A percentile compares a stretch with the other conserved stretches of the same genome.
Conservation (phyloP, 2,797 vertebrate genomes). For the Sciurus carolinensis region DNA sequence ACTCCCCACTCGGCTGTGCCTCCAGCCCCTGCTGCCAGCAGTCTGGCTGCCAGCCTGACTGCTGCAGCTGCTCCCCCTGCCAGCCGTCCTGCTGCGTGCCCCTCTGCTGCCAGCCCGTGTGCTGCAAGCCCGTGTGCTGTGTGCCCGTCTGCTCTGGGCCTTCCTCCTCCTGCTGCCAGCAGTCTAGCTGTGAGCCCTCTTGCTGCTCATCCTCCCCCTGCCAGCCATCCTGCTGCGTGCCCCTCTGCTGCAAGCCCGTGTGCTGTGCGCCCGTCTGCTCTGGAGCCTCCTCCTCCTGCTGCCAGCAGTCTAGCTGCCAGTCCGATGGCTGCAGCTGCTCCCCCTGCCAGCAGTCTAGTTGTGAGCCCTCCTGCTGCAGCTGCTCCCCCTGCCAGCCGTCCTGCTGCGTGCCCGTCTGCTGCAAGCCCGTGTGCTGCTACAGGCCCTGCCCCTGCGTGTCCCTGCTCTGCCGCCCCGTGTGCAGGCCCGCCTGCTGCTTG, state of each 20-base stretch:
- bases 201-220: too few species aligned
- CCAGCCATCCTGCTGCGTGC: too few species aligned
- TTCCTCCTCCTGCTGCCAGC: too few species aligned
- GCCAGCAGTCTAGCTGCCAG: neutral
- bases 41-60: too few species aligned
- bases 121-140: too few species aligned
- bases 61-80: neutral
- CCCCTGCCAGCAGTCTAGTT: neutral
- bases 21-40: too few species aligned
- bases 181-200: too few species aligned
- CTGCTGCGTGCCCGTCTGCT: neutral
- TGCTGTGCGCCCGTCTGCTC: neutral
- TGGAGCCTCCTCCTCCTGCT: neutral
- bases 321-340: too few species aligned
- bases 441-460: neutral
- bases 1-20: neutral
- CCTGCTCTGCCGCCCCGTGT: constrained; percentile 29
- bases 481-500: constrained; percentile 8
- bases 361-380: neutral
- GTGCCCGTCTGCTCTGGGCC: too few species aligned
- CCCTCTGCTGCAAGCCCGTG: neutral
- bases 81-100: neutral
- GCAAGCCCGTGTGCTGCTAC: neutral
- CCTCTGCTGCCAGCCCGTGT: too few species aligned
- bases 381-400: neutral